Evolutionary conservation across 2,888 invertebrate genomes (phyloP), one percentile per base, ranked within the genome.

Genomic region (Pyrrhia umbra): DNA sequence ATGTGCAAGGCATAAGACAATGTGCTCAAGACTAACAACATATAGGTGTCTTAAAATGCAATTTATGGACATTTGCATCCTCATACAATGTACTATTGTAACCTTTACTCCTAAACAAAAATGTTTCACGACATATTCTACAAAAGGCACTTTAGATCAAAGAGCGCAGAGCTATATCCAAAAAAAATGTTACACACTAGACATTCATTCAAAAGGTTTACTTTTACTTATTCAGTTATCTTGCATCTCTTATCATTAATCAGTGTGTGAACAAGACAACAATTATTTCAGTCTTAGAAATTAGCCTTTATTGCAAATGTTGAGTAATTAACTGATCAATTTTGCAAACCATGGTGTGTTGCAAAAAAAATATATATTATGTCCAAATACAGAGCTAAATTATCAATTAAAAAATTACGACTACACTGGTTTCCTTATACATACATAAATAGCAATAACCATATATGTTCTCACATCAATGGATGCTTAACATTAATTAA

Each of bases 1-100:
- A 52, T 30, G 75, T 72, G 71, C 75, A 54, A 18, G n/a, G 60
- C 63, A n/a, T 6, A 68, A 51, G 27, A 70, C 39, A 55, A 52
- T 74, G 75, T 75, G 70, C 73, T 70, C 13, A 34, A 46, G 45
- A 68, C 71, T 68, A 42, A 43, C 45, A 57, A 51, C 51, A 69
- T 43, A 62, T 46, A 25, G 25, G 25, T 47, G 67, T 37, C 30
- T 6, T 23, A 54, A 39, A n/a, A 69, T 73, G 50, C 67, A 21
- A 6, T 50, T 45, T 23, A 34, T 18, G n/a, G n/a, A 20, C 43
- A 59, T 13, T 21, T 18, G 34, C 40, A 47, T 65, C 47, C 47
- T 37, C 16, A n/a, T 46, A 27, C 1, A 21, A 21, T 13, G 5
- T 42, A n/a, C 34, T n/a, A 4, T n/a, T 34, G 1, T 13, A n/a